Conservation (phyloP, 1,140 invertebrate species). For the Mesaphorura yosii region DNA sequence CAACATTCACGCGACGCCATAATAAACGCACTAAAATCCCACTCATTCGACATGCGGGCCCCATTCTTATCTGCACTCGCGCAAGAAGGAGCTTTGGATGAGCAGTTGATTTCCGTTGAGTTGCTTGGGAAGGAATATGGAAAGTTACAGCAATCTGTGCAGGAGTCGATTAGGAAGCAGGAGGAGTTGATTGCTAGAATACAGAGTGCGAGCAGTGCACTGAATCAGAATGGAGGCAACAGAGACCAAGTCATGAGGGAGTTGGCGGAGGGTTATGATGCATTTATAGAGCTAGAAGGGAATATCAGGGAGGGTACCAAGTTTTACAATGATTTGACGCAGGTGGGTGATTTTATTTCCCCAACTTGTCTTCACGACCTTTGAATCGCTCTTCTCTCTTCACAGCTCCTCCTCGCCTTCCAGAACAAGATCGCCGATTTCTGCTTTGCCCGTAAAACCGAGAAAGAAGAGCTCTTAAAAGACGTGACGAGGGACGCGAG, state of each 20-base stretch:
- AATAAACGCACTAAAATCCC: slow-evolving; percentile 73
- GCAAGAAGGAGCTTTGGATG: slow-evolving; percentile 75
- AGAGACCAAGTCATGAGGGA: slow-evolving; percentile 27
- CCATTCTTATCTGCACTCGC: slow-evolving; percentile 66
- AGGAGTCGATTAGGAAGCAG: slow-evolving; percentile 64
- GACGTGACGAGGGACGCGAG: slow-evolving; percentile 52
- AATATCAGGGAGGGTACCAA: slow-evolving; percentile 92
- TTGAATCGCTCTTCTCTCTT: slow-evolving; percentile 19
- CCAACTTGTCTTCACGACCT: neutral
- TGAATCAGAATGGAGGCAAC: slow-evolving; percentile 46
- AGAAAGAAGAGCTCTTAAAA: slow-evolving; percentile 93
- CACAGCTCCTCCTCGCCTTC: slow-evolving; percentile 76
- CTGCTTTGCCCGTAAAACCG: slow-evolving; percentile 96
- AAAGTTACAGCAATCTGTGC: too few relatives aligned
- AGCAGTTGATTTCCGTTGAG: slow-evolving; percentile 63
- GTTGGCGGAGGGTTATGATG: slow-evolving; percentile 76
- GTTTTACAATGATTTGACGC: slow-evolving; percentile 96
- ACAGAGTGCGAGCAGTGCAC: slow-evolving; percentile 45
- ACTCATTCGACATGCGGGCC: slow-evolving; percentile 71
- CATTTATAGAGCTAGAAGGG: slow-evolving; percentile 74
- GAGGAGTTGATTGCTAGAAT: slow-evolving; percentile 64
- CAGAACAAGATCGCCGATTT: slow-evolving; percentile 98
- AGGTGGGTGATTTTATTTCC: slow-evolving; percentile 37
- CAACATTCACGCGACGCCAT: slow-evolving; percentile 81
- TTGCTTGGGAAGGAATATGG: slow-evolving; percentile 70